These are phyloP conservation scores for Rhagonycha fulva DNA, from an alignment of 2,888 invertebrate genomes.

Conservation along the genomic window DNA sequence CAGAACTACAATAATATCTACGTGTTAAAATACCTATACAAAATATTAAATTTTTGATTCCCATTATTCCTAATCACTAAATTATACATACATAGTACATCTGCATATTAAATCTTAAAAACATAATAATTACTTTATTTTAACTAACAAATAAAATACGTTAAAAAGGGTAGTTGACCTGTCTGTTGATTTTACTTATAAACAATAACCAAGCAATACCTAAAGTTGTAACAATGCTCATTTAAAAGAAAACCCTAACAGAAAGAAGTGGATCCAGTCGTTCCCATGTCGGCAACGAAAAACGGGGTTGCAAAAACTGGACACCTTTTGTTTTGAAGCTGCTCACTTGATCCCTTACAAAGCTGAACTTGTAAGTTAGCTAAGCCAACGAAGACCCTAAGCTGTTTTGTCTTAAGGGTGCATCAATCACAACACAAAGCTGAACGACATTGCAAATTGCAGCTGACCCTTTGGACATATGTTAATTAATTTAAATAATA, in stretches of 20 bases:
- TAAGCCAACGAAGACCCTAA: constrained; percentile 41
- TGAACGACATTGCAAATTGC: constrained; percentile 30
- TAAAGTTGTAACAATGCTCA: constrained; percentile 10
- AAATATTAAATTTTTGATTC: too few relatives aligned
- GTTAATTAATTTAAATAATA: constrained; percentile 40
- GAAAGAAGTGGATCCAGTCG: constrained; percentile 30
- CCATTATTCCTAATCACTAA: too few relatives aligned
- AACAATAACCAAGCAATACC: constrained; percentile 17
- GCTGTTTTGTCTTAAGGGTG: constrained; percentile 38
- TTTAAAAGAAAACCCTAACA: constrained; percentile 16
- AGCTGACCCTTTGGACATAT: constrained; percentile 42
- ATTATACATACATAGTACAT: too few relatives aligned
- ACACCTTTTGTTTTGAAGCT: constrained; percentile 47
- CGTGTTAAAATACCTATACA: not conserved
- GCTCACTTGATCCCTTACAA: constrained; percentile 47
- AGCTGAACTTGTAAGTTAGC: constrained; percentile 37
- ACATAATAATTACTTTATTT: not conserved
- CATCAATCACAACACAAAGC: constrained; percentile 38
- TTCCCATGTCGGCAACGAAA: constrained; percentile 40
- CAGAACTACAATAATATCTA: too few relatives aligned
- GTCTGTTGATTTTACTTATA: constrained; percentile 2
- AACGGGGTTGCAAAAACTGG: constrained; percentile 46
- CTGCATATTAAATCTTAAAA: not conserved
- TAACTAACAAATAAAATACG: not conserved
- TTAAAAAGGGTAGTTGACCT: not conserved